Conservation (phyloP, 92 coral and sea anemone genomes). For the Umimayanthus kanabou region DNA sequence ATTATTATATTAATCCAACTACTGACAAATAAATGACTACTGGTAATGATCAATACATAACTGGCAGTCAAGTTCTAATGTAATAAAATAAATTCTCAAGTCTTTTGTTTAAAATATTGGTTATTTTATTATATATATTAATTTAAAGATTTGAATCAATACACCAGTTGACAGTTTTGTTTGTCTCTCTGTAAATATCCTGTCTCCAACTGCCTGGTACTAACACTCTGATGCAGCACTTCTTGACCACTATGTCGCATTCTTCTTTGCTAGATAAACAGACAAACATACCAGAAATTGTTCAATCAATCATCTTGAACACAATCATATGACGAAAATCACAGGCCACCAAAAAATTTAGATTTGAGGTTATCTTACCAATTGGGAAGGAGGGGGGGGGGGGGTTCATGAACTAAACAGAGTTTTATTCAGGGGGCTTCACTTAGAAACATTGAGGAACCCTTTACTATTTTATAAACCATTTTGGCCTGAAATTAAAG, state of each 20-base stretch:
- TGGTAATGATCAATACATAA: too few species aligned
- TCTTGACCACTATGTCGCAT: constrained; percentile 2
- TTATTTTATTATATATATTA: not conserved
- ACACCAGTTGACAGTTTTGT: not conserved
- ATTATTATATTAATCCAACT: too few species aligned
- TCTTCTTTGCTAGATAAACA: constrained; percentile 35
- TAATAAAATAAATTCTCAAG: too few species aligned
- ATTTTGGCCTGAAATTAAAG: too few species aligned
- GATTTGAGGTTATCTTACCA: too few species aligned
- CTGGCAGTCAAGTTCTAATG: too few species aligned
- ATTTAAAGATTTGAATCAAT: not conserved
- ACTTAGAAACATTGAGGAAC: too few species aligned
- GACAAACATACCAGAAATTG: constrained; percentile 26
- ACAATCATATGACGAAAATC: not conserved
- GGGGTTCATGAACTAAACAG: not conserved
- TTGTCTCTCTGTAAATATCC: constrained; percentile 17
- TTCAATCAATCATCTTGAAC: not conserved
- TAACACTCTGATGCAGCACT: constrained; percentile 21
- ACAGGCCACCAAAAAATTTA: too few species aligned
- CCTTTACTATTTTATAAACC: too few species aligned
- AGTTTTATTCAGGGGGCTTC: not conserved
- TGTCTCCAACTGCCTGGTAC: constrained; percentile 35
- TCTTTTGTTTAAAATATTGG: too few species aligned
- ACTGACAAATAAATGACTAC: too few species aligned
- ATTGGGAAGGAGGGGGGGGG: not conserved